These are phyloP conservation scores for Anaspis maculata DNA, from an alignment of 2,888 invertebrate genomes.

Conservation along the genomic window DNA sequence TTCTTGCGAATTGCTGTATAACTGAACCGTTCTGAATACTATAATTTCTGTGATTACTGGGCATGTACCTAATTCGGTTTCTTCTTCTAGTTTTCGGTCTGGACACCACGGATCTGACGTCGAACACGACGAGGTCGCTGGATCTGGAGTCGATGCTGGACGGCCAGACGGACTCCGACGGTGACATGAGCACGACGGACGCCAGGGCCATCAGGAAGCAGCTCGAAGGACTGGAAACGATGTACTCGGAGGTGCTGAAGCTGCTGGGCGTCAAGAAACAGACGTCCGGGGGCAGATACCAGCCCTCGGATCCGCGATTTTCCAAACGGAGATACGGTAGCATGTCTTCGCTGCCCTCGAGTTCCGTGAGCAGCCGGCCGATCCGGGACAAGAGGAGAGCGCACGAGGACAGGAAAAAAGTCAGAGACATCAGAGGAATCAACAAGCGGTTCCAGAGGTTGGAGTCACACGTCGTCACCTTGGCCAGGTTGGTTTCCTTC, in stretches of 20 bases:
- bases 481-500: constrained; percentile 55
- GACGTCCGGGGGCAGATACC: constrained; percentile 43
- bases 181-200: constrained; percentile 67
- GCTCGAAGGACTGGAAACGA: constrained; percentile 72
- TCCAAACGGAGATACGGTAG: constrained; percentile 60
- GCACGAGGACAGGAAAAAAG: constrained; percentile 66
- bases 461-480: constrained; percentile 85
- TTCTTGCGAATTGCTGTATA: too few species aligned
- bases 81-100: constrained; percentile 55
- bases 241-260: constrained; percentile 76
- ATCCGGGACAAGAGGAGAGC: constrained; percentile 60
- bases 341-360: constrained; percentile 75
- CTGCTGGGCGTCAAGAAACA: constrained; percentile 51
- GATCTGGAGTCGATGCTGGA: constrained; percentile 74
- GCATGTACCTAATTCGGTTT: neutral
- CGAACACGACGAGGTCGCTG: constrained; percentile 67
- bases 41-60: neutral
- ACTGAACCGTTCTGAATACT: neutral
- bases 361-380: constrained; percentile 72
- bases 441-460: constrained; percentile 81
- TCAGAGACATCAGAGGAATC: constrained; percentile 62
- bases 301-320: constrained; percentile 50
- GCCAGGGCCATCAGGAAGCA: constrained; percentile 72
- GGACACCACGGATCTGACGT: constrained; percentile 68
- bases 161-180: constrained; percentile 58